Percentiles rank a stretch among this genome's conserved stretches.
Evolutionary conservation across 2,888 invertebrate species (phyloP).

Genomic region (Muscina levida): DNA sequence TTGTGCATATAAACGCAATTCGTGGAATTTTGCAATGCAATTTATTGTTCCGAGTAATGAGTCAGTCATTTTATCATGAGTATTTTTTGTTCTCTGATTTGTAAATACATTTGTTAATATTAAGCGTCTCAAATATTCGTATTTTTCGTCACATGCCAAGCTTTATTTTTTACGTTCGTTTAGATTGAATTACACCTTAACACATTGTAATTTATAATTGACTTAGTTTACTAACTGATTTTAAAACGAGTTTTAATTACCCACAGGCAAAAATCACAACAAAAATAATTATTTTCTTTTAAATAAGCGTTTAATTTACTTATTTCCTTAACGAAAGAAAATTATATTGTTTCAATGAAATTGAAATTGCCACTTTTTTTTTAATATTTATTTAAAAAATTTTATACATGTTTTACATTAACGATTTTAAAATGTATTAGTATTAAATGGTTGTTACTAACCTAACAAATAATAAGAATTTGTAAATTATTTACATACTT

Average conservation of each 20-base stretch:
- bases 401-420: constrained; percentile 9
- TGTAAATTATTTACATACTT: constrained; percentile 12
- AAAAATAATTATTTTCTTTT: constrained; percentile 57
- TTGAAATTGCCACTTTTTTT: constrained; percentile 6
- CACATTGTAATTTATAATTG: constrained; percentile 24
- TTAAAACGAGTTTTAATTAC: constrained; percentile 14
- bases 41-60: background rate
- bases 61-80: constrained; percentile 4
- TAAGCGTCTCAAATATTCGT: constrained; percentile 20
- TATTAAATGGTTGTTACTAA: constrained; percentile 13
- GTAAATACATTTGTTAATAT: constrained; percentile 3
- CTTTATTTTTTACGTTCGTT: constrained; percentile 13
- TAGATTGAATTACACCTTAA: background rate
- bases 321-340: constrained; percentile 51
- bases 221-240: constrained; percentile 31
- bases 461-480: background rate
- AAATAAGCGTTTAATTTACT: constrained; percentile 53
- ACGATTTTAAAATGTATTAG: constrained; percentile 2
- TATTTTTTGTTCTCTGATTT: background rate
- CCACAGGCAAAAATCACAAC: background rate
- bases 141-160: constrained; percentile 8
- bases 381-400: constrained; percentile 14
- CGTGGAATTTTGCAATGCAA: background rate
- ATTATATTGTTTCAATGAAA: constrained; percentile 32
- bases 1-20: too few species aligned